phyloP scores from a whole-genome alignment of 2,113 vertebrate genomes.

The Axis porcinus region DNA sequence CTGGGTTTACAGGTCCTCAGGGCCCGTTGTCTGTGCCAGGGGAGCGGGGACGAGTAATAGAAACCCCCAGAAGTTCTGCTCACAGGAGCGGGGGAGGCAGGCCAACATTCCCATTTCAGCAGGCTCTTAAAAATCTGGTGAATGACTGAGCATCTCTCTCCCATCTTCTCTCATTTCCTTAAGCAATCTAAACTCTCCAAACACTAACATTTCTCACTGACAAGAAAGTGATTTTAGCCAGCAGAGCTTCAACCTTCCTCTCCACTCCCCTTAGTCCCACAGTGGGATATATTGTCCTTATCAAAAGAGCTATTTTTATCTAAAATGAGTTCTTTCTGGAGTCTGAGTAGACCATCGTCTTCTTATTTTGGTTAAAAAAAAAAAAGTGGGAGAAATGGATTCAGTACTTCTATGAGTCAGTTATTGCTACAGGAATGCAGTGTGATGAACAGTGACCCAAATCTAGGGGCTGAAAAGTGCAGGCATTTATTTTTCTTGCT shows the following conservation, averaged over 20 bases:
- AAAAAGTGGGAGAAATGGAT: background rate
- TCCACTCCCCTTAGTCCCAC: background rate
- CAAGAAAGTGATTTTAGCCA: background rate
- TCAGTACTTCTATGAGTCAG: background rate
- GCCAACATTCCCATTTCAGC: background rate
- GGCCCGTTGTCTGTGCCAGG: no score
- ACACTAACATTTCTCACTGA: background rate
- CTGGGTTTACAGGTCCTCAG: background rate
- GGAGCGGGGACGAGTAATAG: background rate
- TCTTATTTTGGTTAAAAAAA: background rate
- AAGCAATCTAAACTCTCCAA: background rate
- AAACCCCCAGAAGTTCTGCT: background rate
- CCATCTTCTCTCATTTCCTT: background rate
- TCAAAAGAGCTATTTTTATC: conserved; percentile 15
- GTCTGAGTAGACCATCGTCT: background rate
- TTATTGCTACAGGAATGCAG: background rate
- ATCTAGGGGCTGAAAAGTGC: background rate
- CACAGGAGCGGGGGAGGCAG: background rate
- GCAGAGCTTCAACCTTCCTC: background rate
- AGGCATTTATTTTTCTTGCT: background rate
- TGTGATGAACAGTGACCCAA: background rate
- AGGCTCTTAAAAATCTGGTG: background rate
- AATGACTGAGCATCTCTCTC: background rate
- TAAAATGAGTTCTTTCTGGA: background rate
- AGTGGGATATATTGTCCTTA: background rate